Conservation (phyloP, 2,888 invertebrate species). For the Acrobeloides nanus region DNA sequence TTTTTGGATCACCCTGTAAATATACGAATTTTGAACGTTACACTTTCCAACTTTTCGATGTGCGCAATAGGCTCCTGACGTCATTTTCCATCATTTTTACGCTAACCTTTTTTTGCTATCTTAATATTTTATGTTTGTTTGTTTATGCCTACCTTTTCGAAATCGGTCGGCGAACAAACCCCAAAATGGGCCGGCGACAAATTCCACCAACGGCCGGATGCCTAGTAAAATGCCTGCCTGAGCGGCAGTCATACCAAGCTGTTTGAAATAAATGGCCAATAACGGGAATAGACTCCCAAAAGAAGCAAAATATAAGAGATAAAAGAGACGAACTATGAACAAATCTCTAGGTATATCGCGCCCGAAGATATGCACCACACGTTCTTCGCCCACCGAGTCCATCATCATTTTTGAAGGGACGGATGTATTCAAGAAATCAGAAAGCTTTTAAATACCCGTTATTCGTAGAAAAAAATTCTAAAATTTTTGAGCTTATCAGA, state of each 20-base stretch:
- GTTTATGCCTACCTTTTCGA: slow-evolving; percentile 34
- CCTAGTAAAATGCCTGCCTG: slow-evolving; percentile 65
- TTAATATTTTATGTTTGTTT: too few species aligned
- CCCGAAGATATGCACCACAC: slow-evolving; percentile 39
- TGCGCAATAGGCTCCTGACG: too few species aligned
- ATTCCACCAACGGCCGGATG: slow-evolving; percentile 90
- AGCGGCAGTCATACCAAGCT: slow-evolving; percentile 83
- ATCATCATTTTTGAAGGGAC: slow-evolving; percentile 12
- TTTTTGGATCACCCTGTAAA: too few species aligned
- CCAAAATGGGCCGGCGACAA: slow-evolving; percentile 95
- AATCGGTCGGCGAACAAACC: slow-evolving; percentile 82
- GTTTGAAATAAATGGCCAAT: slow-evolving; percentile 98
- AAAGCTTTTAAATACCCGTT: too few species aligned
- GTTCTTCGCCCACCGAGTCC: slow-evolving; percentile 36
- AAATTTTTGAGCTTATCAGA: too few species aligned
- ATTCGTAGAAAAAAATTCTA: too few species aligned
- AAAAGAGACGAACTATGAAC: slow-evolving; percentile 89
- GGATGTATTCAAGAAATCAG: too few species aligned
- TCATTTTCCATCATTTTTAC: too few species aligned
- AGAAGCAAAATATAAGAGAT: slow-evolving; percentile 98
- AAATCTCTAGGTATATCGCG: slow-evolving; percentile 72
- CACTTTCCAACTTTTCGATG: too few species aligned
- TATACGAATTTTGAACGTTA: too few species aligned
- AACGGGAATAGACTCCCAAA: slow-evolving; percentile 95
- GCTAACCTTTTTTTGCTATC: too few species aligned